Conservation (phyloP, 2,888 invertebrate genomes). For the Andrena trimmerana region DNA sequence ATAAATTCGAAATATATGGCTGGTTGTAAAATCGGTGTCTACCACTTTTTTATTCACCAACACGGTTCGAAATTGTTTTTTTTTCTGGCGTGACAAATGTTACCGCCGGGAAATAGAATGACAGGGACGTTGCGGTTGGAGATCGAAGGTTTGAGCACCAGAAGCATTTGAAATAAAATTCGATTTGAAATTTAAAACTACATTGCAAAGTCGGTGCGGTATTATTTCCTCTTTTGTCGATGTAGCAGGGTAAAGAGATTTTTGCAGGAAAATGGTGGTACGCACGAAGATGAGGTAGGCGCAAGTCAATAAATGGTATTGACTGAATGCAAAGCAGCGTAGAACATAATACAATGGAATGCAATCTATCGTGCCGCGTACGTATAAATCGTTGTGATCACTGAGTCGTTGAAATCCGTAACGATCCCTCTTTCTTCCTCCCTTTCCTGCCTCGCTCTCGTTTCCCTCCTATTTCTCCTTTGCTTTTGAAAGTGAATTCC, state of each 20-base stretch:
- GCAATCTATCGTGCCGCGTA: conserved; percentile 45
- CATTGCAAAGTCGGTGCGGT: too few relatives aligned
- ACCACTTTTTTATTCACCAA: neutral
- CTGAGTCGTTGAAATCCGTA: conserved; percentile 56
- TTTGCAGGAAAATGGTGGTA: neutral
- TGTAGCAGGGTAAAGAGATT: neutral
- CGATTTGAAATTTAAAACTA: too few relatives aligned
- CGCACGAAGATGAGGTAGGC: neutral
- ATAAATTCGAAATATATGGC: too few relatives aligned
- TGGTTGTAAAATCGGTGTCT: too few relatives aligned
- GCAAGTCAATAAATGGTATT: conserved; percentile 2
- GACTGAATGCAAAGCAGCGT: conserved; percentile 23
- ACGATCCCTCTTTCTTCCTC: conserved; percentile 35
- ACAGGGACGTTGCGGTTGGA: neutral
- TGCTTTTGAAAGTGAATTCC: conserved; percentile 47
- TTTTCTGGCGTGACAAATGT: neutral
- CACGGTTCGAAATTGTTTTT: neutral
- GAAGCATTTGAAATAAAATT: neutral
- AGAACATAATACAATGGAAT: conserved; percentile 31
- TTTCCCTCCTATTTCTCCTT: conserved; percentile 30
- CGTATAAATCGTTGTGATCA: conserved; percentile 60
- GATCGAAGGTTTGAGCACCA: neutral
- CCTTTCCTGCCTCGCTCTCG: conserved; percentile 20
- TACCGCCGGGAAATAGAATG: conserved; percentile 1
- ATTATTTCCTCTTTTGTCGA: neutral